Evolutionary conservation across 2,113 vertebrate genomes (phyloP).

Genomic region (Phyllopteryx taeniolatus): DNA sequence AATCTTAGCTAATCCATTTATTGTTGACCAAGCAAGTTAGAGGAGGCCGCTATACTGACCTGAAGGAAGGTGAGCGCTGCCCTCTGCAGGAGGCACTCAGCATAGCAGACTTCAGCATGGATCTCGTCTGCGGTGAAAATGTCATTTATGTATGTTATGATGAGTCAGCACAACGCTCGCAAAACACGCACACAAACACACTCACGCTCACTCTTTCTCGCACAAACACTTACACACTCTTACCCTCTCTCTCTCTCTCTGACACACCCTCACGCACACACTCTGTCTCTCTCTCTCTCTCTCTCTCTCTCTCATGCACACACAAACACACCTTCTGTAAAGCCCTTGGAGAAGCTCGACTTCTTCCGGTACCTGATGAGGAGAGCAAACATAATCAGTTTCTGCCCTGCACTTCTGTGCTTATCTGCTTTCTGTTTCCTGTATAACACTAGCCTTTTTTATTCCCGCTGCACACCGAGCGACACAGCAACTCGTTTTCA

Average conservation of each 20-base stretch:
- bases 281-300: too few relatives aligned
- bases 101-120: slow-evolving; percentile 96
- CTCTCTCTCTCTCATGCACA: background rate
- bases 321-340: slow-evolving; percentile 86
- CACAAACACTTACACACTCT: background rate
- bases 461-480: too few relatives aligned
- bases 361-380: slow-evolving; percentile 85
- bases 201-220: slow-evolving; percentile 31
- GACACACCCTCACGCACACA: too few relatives aligned
- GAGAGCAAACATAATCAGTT: slow-evolving; percentile 1
- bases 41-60: slow-evolving; percentile 64
- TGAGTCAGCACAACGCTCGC: background rate
- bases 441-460: background rate
- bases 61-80: slow-evolving; percentile 96
- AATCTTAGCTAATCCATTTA: too few relatives aligned
- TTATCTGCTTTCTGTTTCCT: background rate
- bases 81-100: slow-evolving; percentile 95
- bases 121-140: slow-evolving; percentile 83
- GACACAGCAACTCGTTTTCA: too few relatives aligned
- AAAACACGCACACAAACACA: too few relatives aligned
- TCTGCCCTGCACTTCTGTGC: background rate
- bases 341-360: slow-evolving; percentile 85
- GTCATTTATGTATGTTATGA: slow-evolving; percentile 15
- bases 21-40: background rate
- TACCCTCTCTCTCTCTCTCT: too few relatives aligned